Percentiles rank a stretch among this genome's conserved stretches.
phyloP scores from a whole-genome alignment of 2,113 vertebrate species.

The Oncorhynchus masou region DNA sequence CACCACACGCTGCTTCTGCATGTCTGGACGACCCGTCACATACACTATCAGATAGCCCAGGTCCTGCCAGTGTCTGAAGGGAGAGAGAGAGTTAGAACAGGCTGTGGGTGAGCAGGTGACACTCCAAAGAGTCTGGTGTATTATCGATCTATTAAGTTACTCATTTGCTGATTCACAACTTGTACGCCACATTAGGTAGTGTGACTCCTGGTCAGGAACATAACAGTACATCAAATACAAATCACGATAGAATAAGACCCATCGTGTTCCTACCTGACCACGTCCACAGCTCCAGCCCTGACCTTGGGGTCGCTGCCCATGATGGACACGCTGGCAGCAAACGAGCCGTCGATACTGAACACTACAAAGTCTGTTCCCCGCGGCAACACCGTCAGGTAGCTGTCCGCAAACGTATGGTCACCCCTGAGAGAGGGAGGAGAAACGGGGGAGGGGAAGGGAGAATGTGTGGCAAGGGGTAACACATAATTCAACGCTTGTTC shows the following conservation, averaged over 20 bases:
- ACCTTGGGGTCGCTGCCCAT: slow-evolving; percentile 99
- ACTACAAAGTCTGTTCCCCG: slow-evolving; percentile 93
- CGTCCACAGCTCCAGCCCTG: slow-evolving; percentile 92
- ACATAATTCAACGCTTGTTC: neutral
- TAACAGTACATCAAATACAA: neutral
- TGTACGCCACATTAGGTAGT: too few species aligned
- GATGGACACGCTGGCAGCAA: slow-evolving; percentile 98
- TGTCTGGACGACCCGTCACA: slow-evolving; percentile 95
- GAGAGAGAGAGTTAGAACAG: neutral
- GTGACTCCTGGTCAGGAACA: too few species aligned
- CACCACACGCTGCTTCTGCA: slow-evolving; percentile 99
- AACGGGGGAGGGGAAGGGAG: neutral
- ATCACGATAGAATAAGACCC: too few species aligned
- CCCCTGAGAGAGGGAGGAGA: slow-evolving; percentile 73
- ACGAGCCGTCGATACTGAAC: slow-evolving; percentile 99
- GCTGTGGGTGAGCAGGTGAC: neutral
- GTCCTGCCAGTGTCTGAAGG: slow-evolving; percentile 94
- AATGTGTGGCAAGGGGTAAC: neutral
- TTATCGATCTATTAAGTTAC: too few species aligned
- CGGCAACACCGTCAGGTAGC: slow-evolving; percentile 89
- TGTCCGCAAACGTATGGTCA: slow-evolving; percentile 94
- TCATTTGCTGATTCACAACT: too few species aligned
- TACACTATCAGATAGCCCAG: slow-evolving; percentile 98
- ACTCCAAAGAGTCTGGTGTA: too few species aligned
- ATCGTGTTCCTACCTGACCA: slow-evolving; percentile 83